Base-by-base conservation (phyloP, 2,888 invertebrate genomes). In the Drosophila mulleri region DNA sequence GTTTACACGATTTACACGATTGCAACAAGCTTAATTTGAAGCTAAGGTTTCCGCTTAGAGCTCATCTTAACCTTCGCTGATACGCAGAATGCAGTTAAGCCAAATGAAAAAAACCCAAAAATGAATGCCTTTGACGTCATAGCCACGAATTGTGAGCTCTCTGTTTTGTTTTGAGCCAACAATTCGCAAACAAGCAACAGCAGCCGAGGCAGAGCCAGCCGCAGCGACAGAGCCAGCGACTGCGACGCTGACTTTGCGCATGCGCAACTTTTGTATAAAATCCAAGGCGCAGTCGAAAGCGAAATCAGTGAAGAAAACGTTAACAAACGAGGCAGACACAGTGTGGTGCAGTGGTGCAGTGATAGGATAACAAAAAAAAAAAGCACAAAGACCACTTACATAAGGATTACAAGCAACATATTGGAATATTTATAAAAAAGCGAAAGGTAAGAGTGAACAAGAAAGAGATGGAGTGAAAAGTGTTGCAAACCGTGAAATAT, bases 241-340 rank as follows among this genome's bases (percentile, higher is more conserved):
- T n/a, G 14, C 47, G 57, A 12, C 59, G 67, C 39, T 56, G 75
- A 37, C 68, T 75, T 59, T 26, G 86, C 88, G 88, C 89, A 71
- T 75, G 87, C 82, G 82, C 80, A 75, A 54, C 81, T 80, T 85
- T 71, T 82, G 90, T 91, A 91, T 91, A 91, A 91, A 91, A 90
- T 72, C 80, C 79, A 75, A 73, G 68, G 83, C 80, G 54, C 72
- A 59, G 76, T 67, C 69, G 78, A 84, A 89, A 82, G 78, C 81
- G 78, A 86, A 88, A 91, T 91, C 91, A 91, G 91, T 91, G 65
- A 90, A 89, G 83, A 78, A 82, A 78, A 80, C 83, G 80, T 88
- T 80, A 76, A 83, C 79, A 67, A 83, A 76, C 85, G 74, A 71
- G 63, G n/a, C 57, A 76, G 75, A 69, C 72, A 64, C 67, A 67